Evolutionary conservation across 1,140 invertebrate species (phyloP).

Genomic region (Paraescarpia echinospica): DNA sequence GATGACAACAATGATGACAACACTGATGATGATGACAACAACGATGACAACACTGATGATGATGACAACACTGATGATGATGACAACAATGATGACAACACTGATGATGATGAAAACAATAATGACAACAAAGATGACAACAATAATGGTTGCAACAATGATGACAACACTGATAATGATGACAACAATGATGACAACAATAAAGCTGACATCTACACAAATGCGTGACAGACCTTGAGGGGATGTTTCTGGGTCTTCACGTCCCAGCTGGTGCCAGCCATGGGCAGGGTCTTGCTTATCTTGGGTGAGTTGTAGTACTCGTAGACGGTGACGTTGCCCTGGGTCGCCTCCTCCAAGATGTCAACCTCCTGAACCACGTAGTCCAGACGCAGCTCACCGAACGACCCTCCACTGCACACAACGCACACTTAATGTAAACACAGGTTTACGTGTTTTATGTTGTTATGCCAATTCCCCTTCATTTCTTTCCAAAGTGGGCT

Average conservation of each 20-base stretch:
- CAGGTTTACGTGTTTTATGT: too few relatives aligned
- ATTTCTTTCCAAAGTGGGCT: too few relatives aligned
- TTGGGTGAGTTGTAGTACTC: constrained; percentile 8
- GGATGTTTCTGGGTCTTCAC: constrained; percentile 13
- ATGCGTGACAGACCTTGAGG: neutral
- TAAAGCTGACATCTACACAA: neutral
- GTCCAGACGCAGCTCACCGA: neutral
- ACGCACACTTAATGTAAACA: neutral
- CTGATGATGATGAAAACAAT: too few relatives aligned
- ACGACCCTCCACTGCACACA: constrained; percentile 6
- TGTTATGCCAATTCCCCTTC: too few relatives aligned
- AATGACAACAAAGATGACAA: too few relatives aligned
- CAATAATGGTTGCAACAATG: too few relatives aligned
- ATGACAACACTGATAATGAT: too few relatives aligned
- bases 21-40: too few relatives aligned
- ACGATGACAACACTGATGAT: neutral
- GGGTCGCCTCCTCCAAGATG: neutral
- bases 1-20: neutral
- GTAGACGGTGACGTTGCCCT: neutral
- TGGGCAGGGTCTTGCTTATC: neutral
- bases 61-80: neutral
- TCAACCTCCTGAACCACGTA: neutral
- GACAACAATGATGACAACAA: too few relatives aligned
- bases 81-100: too few relatives aligned
- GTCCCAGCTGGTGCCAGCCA: constrained; percentile 7